Evolutionary conservation across 2,113 vertebrate genomes (phyloP), one percentile per base, ranked within the genome.

Genomic region (Nanger granti): DNA sequence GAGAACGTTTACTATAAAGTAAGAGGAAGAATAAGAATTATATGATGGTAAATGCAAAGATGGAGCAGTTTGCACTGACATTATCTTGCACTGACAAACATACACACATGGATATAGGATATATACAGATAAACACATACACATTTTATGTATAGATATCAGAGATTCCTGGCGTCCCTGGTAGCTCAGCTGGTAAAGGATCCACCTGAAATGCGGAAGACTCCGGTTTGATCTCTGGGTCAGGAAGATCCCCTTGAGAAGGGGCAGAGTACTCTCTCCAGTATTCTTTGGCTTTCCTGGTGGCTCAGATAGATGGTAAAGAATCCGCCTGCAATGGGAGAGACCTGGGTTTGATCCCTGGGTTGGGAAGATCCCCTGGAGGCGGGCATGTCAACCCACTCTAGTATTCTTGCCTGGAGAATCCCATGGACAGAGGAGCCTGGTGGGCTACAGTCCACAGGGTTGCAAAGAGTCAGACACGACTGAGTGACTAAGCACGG

Each of bases 271-370:
- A 24, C 69, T 11, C 69, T 41, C 10, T 41, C 20, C 20, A 41
- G 69, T 73, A 73, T 73, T 41, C 69, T 41, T 73, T 24, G 69
- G n/a, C 20, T 73, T 73, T 20, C 69, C n/a, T 73, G n/a, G 22
- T 41, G n/a, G n/a, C 20, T 73, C 69, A 73, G n/a, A 73, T 41
- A 12, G 69, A 12, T 73, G 66, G 69, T 24, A 73, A 73, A 73
- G 20, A 73, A 73, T 73, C n/a, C 0, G 0, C n/a, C 5, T 73
- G n/a, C 69, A 41, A 22, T 12, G n/a, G n/a, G 69, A 22, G 20
- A 73, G n/a, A 73, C 69, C 10, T 41, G 20, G 20, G 69, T 73
- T 73, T 0, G 0, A 73, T 41, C 5, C 66, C 20, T 24, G 10
- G n/a, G 10, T 12, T 41, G n/a, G n/a, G 69, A 41, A 41, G n/a